Percentiles rank a stretch among this genome's conserved stretches.
These are phyloP conservation scores for Cyrtorhinus lividipennis DNA, from an alignment of 1,140 invertebrate genomes.

Conservation along the genomic window DNA sequence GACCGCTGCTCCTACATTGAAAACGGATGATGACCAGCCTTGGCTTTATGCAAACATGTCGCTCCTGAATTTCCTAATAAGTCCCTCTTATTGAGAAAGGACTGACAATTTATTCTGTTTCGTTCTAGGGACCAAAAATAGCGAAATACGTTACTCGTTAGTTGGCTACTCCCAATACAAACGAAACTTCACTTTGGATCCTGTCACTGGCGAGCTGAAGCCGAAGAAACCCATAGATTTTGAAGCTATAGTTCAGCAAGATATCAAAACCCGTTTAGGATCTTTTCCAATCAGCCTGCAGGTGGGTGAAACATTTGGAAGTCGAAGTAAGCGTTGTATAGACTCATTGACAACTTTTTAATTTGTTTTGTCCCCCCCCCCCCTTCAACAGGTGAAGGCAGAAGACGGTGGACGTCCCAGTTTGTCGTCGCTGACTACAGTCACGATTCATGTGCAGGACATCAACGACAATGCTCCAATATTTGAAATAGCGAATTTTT, in stretches of 20 bases:
- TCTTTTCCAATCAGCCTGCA: slow-evolving; percentile 36
- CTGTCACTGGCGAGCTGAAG: slow-evolving; percentile 50
- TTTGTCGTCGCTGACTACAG: slow-evolving; percentile 52
- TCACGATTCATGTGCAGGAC: slow-evolving; percentile 72
- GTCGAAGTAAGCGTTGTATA: slow-evolving; percentile 34
- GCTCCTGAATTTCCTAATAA: too few species aligned
- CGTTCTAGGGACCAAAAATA: slow-evolving; percentile 64
- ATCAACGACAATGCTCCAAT: slow-evolving; percentile 71
- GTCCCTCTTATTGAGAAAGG: too few species aligned
- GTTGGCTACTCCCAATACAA: slow-evolving; percentile 51
- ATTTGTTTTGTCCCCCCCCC: neutral
- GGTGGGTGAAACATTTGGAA: slow-evolving; percentile 30
- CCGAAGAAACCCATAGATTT: slow-evolving; percentile 60
- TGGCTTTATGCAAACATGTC: too few species aligned
- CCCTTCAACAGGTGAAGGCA: slow-evolving; percentile 43
- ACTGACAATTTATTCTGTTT: too few species aligned
- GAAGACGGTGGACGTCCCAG: slow-evolving; percentile 63
- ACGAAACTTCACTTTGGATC: slow-evolving; percentile 68
- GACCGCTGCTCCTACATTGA: too few species aligned
- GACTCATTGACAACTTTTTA: neutral
- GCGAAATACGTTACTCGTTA: slow-evolving; percentile 67
- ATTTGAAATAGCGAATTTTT: slow-evolving; percentile 61
- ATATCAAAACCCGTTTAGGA: neutral
- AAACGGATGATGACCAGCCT: too few species aligned
- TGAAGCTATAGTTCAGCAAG: slow-evolving; percentile 36